Evolutionary conservation across 2,888 invertebrate genomes (phyloP).

Genomic region (Dasypolia templi): DNA sequence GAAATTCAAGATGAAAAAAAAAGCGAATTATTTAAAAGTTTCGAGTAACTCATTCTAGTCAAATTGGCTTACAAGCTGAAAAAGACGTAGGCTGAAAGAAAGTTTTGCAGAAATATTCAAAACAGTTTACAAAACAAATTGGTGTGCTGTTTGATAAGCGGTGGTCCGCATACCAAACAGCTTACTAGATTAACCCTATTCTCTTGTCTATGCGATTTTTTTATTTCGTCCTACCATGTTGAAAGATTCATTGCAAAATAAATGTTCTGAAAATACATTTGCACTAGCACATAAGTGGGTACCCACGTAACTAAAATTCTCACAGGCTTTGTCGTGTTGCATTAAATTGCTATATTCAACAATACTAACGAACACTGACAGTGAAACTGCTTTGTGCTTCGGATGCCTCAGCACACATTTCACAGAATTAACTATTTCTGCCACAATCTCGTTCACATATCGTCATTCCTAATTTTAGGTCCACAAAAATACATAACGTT

Average conservation of each 20-base stretch:
- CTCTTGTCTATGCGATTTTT: constrained; percentile 16
- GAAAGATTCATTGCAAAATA: constrained; percentile 37
- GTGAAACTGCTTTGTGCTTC: constrained; percentile 32
- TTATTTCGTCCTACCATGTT: constrained; percentile 8
- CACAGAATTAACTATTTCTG: constrained; percentile 1
- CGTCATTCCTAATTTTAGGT: constrained; percentile 75
- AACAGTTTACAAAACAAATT: constrained; percentile 12
- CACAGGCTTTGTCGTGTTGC: constrained; percentile 26
- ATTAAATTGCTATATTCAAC: neutral
- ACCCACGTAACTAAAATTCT: constrained; percentile 16
- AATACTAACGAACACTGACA: constrained; percentile 38
- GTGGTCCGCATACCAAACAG: constrained; percentile 49
- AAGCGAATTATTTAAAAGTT: neutral
- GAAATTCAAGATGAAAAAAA: neutral
- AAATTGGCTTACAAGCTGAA: neutral
- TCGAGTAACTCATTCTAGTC: neutral
- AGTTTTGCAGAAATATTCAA: neutral
- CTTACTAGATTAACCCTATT: constrained; percentile 42
- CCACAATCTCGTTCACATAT: constrained; percentile 65
- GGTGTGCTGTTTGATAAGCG: neutral
- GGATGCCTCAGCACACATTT: constrained; percentile 8
- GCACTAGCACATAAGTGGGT: neutral
- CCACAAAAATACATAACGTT: constrained; percentile 71
- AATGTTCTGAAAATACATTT: constrained; percentile 24
- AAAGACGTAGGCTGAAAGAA: neutral